Base-by-base conservation (phyloP, 2,888 invertebrate genomes). In the Amphipyra tragopoginis region DNA sequence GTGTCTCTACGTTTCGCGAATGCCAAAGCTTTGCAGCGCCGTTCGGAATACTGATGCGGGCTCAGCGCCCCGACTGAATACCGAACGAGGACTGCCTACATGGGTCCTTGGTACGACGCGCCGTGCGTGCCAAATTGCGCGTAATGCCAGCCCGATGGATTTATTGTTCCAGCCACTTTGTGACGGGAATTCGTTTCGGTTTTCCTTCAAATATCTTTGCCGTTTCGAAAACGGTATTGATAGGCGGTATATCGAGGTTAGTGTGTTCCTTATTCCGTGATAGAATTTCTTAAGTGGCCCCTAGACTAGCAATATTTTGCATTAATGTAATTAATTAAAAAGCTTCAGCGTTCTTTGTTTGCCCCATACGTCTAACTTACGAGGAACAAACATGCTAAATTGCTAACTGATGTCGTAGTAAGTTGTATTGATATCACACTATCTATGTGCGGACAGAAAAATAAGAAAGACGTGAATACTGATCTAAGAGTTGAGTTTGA, bases 1-100 rank as follows among this genome's bases (percentile, higher is more conserved):
- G 93, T 85, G 90, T 78, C 77, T 82, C 76, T 86, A 90, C 93
- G 92, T 87, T 86, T 83, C 74, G 81, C 86, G 93, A 84, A 86
- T 92, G 83, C 86, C 80, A 85, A 89, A 77, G 72, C 68, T 33
- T 63, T 65, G 55, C 58, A 54, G 57, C 57, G 77, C 63, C 73
- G 75, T 64, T 39, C 66, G 71, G 91, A 81, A 90, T 91, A 88
- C 88, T 78, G 81, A 90, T 86, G 83, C 54, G 65, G 58, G 64
- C 62, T 71, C 63, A 57, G 61, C 77, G 73, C 75, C 74, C 72
- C 69, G 72, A 64, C 77, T 81, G 89, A 85, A 86, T 86, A 81
- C 82, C 79, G 79, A 86, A 75, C 70, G 81, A 81, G 78, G 65
- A 74, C 81, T 83, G 83, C 85, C 85, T 86, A 82, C 85, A 81